Base-by-base conservation (phyloP, 2,888 invertebrate species). In the Ditylenchus weischeri region DNA sequence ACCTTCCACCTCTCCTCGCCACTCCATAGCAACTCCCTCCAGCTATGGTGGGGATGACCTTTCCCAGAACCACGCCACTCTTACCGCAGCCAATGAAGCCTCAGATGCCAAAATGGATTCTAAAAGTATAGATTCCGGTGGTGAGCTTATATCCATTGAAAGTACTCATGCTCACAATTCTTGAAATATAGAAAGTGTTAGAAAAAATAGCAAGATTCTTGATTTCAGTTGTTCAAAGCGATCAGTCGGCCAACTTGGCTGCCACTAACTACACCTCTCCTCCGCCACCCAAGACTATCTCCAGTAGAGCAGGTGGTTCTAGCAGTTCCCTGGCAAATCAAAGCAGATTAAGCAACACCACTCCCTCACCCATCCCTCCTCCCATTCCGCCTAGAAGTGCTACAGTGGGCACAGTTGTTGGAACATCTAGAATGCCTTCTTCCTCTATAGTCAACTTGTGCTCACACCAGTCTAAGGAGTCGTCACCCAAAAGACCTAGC, bases 201-300 rank as follows among this genome's bases (percentile, higher is more conserved):
- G 8, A 10, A 43, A 43, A 6, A 43, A 43, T 43, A 6, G 15
- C 43, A 10, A 8, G 1, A 43, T 2, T 43, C 2, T 8, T 8
- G 18, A n/a, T 74, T 80, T 66, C 76, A 81, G 81, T 81, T 29
- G 81, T 80, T 7, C 80, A 81, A 74, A 79, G 79, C 63, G 81
- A 81, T 68, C 80, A 80, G 64, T 81, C 80, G 38, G 76, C 66
- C n/a, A 74, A 66, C 21, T 70, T 70, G 38, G 59, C 65, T 18
- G 54, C 23, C 21, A 54, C 11, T n/a, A 54, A 29, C 19, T 36
- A 38, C 59, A 38, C 59, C 29, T 38, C 59, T 13, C 59, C 59
- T 21, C 38, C 59, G 7, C 54, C 54, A 54, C 54, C 54, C n/a
- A 54, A 29, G 21, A 11, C 23, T 15, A 15, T n/a, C 10, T 54